A percentile compares a stretch with the other conserved stretches of the same genome.
Conservation (phyloP, 2,888 invertebrate species). For the Rapana venosa region DNA sequence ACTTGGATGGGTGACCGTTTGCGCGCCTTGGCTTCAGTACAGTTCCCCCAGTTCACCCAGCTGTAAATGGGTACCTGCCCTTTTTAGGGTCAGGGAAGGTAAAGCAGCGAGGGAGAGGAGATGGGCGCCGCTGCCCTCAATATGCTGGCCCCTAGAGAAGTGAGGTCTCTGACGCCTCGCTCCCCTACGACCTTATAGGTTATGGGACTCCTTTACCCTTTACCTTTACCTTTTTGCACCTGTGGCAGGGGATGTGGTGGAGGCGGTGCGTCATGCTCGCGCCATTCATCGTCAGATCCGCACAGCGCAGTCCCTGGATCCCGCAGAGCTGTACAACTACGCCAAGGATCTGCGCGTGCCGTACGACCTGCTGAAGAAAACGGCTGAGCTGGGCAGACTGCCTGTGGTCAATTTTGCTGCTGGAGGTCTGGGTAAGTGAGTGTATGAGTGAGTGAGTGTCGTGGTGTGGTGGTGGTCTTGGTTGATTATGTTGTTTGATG, state of each 20-base stretch:
- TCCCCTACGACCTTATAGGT: too few species aligned
- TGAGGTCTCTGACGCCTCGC: too few species aligned
- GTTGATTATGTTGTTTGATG: not conserved
- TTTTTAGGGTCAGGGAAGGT: too few species aligned
- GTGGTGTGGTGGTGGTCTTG: not conserved
- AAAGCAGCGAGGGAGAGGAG: too few species aligned
- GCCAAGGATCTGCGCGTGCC: slow-evolving; percentile 71
- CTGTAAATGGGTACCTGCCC: too few species aligned
- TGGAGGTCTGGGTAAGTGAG: slow-evolving; percentile 70
- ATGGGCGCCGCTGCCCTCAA: too few species aligned
- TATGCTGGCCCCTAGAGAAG: too few species aligned
- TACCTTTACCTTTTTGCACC: too few species aligned
- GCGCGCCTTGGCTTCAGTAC: too few species aligned
- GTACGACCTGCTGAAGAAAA: slow-evolving; percentile 69
- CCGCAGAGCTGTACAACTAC: slow-evolving; percentile 69
- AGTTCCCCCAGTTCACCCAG: too few species aligned
- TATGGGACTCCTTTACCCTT: too few species aligned
- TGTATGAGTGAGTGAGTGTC: not conserved
- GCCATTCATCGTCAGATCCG: slow-evolving; percentile 70
- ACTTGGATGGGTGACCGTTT: too few species aligned
- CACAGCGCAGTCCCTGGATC: slow-evolving; percentile 66
- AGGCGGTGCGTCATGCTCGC: slow-evolving; percentile 74
- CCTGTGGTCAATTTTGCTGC: slow-evolving; percentile 77
- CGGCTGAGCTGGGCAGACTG: slow-evolving; percentile 65
- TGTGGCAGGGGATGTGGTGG: slow-evolving; percentile 70